Base-by-base conservation (phyloP, 2,113 vertebrate species). In the Mesocricetus auratus region DNA sequence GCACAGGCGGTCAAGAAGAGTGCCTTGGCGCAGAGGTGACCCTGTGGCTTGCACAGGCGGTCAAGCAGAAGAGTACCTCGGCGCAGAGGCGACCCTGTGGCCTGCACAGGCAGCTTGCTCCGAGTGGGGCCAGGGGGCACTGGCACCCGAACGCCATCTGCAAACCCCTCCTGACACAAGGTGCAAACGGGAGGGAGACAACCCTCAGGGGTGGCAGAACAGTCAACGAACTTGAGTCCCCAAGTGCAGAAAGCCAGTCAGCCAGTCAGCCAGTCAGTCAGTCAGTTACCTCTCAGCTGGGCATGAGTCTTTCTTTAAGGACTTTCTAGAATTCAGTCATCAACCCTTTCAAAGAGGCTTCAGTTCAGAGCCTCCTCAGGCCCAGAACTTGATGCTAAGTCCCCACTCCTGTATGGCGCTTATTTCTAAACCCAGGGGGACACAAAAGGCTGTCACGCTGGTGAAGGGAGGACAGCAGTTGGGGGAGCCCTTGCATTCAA, bases 141-240 rank as follows among this genome's bases (percentile, higher is more conserved):
- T 2, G 33, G 24, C 1, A 3, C 0, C 24, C 4, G 5, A 29
- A 0, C 0, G 7, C 9, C 2, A 17, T 22, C 24, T 8, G 39
- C 0, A 53, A 17, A 0, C n/a, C 26, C 33, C 42, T 69, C 45
- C 11, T 8, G 0, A 0, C 0, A 64, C 2, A 39, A 53, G n/a
- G 36, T 21, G 50, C 22, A 21, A 17, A n/a, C 21, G 29, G n/a
- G 60, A 29, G 22, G 62, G 50, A 36, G 85, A 9, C 29, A 86
- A 16, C 26, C 53, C 0, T 9, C 0, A 1, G 45, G 75, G 53
- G 53, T 26, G 36, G 21, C 0, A 0, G 73, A 11, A 12, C 0
- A 2, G 5, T 42, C 2, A 31, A 13, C 9, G 33, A 16, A 39
- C 58, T 1, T 3, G 50, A 50, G 33, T 24, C 9, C 12, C n/a